phyloP scores from a whole-genome alignment of 2,888 invertebrate genomes.

The Phaedon cochleariae region DNA sequence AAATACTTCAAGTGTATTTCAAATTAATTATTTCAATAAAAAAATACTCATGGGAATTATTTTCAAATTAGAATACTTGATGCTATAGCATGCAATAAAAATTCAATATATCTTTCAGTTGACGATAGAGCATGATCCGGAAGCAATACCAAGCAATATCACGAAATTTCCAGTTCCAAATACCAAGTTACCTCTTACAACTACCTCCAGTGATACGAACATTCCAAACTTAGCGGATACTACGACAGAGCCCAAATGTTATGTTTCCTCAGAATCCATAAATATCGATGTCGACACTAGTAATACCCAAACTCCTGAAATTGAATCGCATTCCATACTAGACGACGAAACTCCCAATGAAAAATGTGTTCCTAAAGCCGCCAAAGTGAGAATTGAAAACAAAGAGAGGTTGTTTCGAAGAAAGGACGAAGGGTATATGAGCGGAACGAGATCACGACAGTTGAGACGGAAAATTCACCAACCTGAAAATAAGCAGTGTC shows the following conservation, averaged over 20 bases:
- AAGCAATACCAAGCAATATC: slow-evolving; percentile 69
- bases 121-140: slow-evolving; percentile 90
- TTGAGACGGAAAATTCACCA: slow-evolving; percentile 67
- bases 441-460: slow-evolving; percentile 71
- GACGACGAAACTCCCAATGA: neutral
- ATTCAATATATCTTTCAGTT: slow-evolving; percentile 69
- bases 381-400: slow-evolving; percentile 37
- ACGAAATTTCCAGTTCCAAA: slow-evolving; percentile 40
- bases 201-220: slow-evolving; percentile 61
- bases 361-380: neutral
- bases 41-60: too few relatives aligned
- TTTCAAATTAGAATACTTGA: too few relatives aligned
- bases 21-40: too few relatives aligned
- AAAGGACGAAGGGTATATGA: slow-evolving; percentile 69
- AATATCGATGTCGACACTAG: slow-evolving; percentile 35
- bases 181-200: slow-evolving; percentile 57
- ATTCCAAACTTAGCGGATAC: slow-evolving; percentile 55
- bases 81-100: too few relatives aligned
- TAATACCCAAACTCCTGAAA: neutral
- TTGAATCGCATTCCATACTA: neutral
- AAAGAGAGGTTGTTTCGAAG: slow-evolving; percentile 66
- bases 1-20: too few relatives aligned
- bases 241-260: slow-evolving; percentile 44
- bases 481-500: slow-evolving; percentile 53
- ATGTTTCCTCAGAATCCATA: slow-evolving; percentile 52